Percentiles rank a stretch among this genome's conserved stretches.
These are phyloP conservation scores for Dissostichus mawsoni DNA, from an alignment of 2,113 vertebrate species.

Conservation along the genomic window DNA sequence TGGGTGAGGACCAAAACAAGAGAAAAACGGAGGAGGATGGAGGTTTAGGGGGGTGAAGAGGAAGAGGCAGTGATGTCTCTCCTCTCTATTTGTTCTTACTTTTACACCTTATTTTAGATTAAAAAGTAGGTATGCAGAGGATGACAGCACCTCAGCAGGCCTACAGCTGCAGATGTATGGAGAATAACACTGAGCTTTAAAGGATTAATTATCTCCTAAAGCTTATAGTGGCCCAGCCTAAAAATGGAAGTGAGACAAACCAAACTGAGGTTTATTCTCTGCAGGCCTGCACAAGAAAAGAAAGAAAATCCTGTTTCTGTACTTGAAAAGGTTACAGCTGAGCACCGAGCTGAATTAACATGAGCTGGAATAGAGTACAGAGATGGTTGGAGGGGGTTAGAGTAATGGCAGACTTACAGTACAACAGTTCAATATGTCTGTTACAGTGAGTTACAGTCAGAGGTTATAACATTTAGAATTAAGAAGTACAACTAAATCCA, in stretches of 20 bases:
- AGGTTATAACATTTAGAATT: conserved; percentile 53
- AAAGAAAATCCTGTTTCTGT: conserved; percentile 48
- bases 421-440: conserved; percentile 75
- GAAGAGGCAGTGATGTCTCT: conserved; percentile 43
- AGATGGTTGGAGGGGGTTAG: conserved; percentile 43
- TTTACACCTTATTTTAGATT: conserved; percentile 8
- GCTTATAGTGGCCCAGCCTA: conserved; percentile 1
- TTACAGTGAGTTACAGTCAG: conserved; percentile 70
- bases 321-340: conserved; percentile 56
- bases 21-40: conserved; percentile 68
- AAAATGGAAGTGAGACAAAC: conserved; percentile 32
- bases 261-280: conserved; percentile 16
- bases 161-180: conserved; percentile 62
- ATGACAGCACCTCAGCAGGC: conserved; percentile 40
- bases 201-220: conserved; percentile 22
- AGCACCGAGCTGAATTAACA: conserved; percentile 60
- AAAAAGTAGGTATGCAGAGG: conserved; percentile 33
- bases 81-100: conserved; percentile 55
- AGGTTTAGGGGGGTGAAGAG: conserved; percentile 26
- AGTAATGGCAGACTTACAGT: conserved; percentile 74
- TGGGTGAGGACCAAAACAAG: conserved; percentile 77
- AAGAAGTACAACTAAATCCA: conserved; percentile 27
- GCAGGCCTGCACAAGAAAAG: conserved; percentile 19
- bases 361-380: conserved; percentile 61
- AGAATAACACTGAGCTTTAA: conserved; percentile 36